phyloP scores from a whole-genome alignment of 1,140 invertebrate genomes.

The Drosophila jambulina region DNA sequence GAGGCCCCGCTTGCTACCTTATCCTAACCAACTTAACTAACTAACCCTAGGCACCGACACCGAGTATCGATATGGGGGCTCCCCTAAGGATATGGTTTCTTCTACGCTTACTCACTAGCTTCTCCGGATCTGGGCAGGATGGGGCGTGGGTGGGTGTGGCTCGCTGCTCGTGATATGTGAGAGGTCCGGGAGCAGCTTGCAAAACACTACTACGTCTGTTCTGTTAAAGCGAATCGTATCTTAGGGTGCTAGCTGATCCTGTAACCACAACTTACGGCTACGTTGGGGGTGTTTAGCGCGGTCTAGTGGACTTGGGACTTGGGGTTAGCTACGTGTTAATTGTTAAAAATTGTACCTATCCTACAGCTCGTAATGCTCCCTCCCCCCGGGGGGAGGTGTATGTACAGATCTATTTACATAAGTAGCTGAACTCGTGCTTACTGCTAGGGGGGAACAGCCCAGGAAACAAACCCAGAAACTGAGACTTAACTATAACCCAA shows the following conservation, averaged over 20 bases:
- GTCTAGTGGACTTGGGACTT: no score
- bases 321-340: conserved; percentile 46
- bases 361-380: conserved; percentile 45
- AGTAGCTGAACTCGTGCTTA: conserved; percentile 30
- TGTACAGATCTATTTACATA: conserved; percentile 64
- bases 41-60: conserved; percentile 16
- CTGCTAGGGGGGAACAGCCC: conserved; percentile 16
- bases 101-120: conserved; percentile 19
- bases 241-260: conserved; percentile 18
- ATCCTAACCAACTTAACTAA: background rate
- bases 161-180: conserved; percentile 53
- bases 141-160: conserved; percentile 9
- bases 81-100: conserved; percentile 42
- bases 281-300: background rate
- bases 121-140: conserved; percentile 6
- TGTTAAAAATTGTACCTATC: conserved; percentile 72
- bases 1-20: conserved; percentile 47
- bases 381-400: conserved; percentile 7
- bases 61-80: conserved; percentile 20
- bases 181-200: conserved; percentile 19
- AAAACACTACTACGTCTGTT: conserved; percentile 14
- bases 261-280: conserved; percentile 28
- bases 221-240: conserved; percentile 33
- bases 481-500: conserved; percentile 36
- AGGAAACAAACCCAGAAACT: conserved; percentile 16